Evolutionary conservation across 2,797 vertebrate species (phyloP), one percentile per base, ranked within the genome.

Genomic region (Alfaro cultratus): DNA sequence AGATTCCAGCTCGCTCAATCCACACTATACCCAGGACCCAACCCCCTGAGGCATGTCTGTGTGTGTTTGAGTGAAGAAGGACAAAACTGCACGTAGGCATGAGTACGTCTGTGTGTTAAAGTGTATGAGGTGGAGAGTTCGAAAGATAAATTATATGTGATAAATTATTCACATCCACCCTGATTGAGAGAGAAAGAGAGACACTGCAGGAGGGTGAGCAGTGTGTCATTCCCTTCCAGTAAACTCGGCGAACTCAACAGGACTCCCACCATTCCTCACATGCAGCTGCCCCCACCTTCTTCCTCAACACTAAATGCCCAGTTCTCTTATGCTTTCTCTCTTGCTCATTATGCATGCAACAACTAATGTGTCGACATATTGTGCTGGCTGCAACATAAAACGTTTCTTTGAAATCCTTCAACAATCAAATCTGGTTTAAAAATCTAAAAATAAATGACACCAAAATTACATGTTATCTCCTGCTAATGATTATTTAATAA

Each of bases 1-100:
- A 91, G 94, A 94, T 93, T 95, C 94, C 90, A 92, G 90, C 88
- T 84, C 76, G 85, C 88, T 90, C 86, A 85, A 91, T 89, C 89
- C 80, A 86, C 91, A 92, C 86, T 86, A 90, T 87, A 88, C 87
- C 88, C 85, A 78, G 85, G 87, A 90, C 88, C 55, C 57, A 80
- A 78, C 89, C 87, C 88, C 87, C 82, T 29, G 53, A 86, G 86
- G 87, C 85, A n/a, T 91, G 84, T 77, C 16, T 83, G 83, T 81
- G 29, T 83, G 84, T 78, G 77, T 76, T n/a, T 83, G 60, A 43
- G 46, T 79, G 77, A 16, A 18, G 79, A 49, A 47, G 64, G 64
- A 73, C 64, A 80, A 87, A 83, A 88, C 67, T 91, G 87, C 76
- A 68, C 60, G 73, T 81, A 26, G 81, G 80, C 74, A 71, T 49